Conservation (phyloP, 64 coral and sea anemone species). For the Stylophora pistillata region DNA sequence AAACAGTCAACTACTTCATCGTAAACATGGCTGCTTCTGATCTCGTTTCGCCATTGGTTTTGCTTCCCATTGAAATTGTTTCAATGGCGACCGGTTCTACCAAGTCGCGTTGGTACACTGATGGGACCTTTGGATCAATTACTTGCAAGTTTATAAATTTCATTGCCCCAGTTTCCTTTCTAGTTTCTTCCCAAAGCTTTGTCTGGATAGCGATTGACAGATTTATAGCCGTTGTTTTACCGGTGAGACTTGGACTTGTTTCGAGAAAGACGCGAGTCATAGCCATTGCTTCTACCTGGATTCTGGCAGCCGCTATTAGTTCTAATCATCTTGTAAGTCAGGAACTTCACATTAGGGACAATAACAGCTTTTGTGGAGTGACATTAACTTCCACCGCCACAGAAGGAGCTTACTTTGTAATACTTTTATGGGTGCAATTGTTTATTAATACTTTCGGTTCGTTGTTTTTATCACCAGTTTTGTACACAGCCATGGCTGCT, state of each 20-base stretch:
- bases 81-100: neutral
- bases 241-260: neutral
- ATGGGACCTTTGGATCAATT: neutral
- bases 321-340: neutral
- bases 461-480: neutral
- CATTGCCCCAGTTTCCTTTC: neutral
- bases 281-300: constrained; percentile 2
- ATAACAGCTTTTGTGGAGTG: neutral
- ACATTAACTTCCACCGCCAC: too few relatives aligned
- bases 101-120: neutral
- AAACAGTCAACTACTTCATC: constrained; percentile 4
- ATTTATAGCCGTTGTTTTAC: constrained; percentile 12
- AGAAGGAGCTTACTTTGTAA: too few relatives aligned
- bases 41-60: neutral
- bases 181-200: neutral
- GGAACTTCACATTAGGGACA: neutral
- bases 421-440: neutral
- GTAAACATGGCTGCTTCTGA: constrained; percentile 11
- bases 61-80: neutral
- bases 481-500: constrained; percentile 14
- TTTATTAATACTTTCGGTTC: neutral
- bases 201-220: constrained; percentile 19
- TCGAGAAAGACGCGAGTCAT: neutral
- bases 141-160: neutral
- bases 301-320: neutral